Conservation (phyloP, 2,797 vertebrate genomes). For the Mareca strepera region DNA sequence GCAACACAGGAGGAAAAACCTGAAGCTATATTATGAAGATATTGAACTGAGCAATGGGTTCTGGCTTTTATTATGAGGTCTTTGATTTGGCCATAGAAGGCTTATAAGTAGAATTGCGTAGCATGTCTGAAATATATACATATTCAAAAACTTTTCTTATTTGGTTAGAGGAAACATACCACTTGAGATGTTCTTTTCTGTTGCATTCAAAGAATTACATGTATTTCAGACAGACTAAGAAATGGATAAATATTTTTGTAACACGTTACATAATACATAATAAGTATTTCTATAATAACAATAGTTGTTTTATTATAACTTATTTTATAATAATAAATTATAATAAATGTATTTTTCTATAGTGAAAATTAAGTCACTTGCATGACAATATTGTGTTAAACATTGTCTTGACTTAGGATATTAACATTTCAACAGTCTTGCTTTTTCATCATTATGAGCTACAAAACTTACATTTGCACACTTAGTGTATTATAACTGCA, state of each 20-base stretch:
- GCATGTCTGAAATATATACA: background rate
- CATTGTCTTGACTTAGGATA: background rate
- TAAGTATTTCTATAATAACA: background rate
- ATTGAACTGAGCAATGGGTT: background rate
- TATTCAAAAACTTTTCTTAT: background rate
- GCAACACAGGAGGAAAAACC: background rate
- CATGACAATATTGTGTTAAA: background rate
- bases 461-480: background rate
- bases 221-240: background rate
- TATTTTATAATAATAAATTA: too few relatives aligned
- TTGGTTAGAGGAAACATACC: background rate
- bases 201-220: background rate
- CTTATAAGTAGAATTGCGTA: background rate
- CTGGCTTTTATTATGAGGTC: background rate
- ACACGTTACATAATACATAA: background rate
- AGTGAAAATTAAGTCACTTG: background rate
- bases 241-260: background rate
- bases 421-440: background rate
- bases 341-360: background rate
- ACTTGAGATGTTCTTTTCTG: background rate
- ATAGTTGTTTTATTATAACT: too few relatives aligned
- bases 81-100: background rate
- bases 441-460: background rate
- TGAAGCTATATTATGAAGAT: background rate
- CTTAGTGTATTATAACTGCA: background rate